Evolutionary conservation across 1,140 invertebrate genomes (phyloP).

Genomic region (Venturia canescens): DNA sequence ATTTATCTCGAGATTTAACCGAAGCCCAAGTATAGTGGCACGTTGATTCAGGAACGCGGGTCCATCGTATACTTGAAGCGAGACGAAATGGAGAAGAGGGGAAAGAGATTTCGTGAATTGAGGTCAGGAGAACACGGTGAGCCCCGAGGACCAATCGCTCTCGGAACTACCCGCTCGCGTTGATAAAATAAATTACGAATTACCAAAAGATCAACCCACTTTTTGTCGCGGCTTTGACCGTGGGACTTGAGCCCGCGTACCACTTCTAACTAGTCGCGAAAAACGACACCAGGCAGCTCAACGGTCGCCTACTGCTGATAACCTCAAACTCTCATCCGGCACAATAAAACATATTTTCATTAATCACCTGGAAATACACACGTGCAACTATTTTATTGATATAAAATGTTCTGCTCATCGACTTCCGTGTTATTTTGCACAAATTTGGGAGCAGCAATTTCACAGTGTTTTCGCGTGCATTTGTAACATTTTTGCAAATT

Average conservation of each 20-base stretch:
- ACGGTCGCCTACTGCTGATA: no score
- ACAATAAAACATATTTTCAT: no score
- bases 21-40: not conserved
- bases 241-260: not conserved
- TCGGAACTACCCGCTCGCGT: slow-evolving; percentile 21
- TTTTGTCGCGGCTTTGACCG: slow-evolving; percentile 28
- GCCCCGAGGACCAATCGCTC: slow-evolving; percentile 9
- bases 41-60: slow-evolving; percentile 28
- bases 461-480: no score
- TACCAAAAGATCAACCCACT: slow-evolving; percentile 43
- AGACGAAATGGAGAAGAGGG: not conserved
- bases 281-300: not conserved
- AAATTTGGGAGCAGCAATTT: no score
- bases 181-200: slow-evolving; percentile 43
- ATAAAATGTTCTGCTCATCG: no score
- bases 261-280: not conserved
- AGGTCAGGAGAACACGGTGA: slow-evolving; percentile 41
- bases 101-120: slow-evolving; percentile 38
- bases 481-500: no score
- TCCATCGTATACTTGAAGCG: slow-evolving; percentile 15
- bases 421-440: no score
- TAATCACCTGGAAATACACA: no score
- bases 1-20: no score
- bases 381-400: no score
- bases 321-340: no score